These are phyloP conservation scores for Phyllotreta striolata DNA, from an alignment of 2,888 invertebrate genomes.

Conservation along the genomic window DNA sequence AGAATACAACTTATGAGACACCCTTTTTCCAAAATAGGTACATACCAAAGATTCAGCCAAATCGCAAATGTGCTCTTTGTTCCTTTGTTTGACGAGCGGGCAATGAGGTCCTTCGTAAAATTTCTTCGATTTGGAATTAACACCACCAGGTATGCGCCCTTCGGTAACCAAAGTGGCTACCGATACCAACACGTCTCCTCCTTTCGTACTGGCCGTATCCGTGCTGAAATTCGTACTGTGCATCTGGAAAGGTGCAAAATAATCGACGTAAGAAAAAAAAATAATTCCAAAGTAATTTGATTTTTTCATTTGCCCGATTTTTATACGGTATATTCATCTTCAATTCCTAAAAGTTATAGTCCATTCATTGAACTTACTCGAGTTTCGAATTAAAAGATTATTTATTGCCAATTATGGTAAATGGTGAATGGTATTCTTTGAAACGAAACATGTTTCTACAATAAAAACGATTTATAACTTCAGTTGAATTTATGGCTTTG, in stretches of 20 bases:
- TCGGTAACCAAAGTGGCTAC: slow-evolving; percentile 60
- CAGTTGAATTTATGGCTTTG: too few species aligned
- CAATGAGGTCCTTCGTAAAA: slow-evolving; percentile 77
- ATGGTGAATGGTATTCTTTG: too few species aligned
- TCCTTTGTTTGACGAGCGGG: slow-evolving; percentile 58
- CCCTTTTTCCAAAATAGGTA: background rate
- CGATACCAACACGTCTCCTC: slow-evolving; percentile 57
- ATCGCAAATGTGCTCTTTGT: slow-evolving; percentile 63
- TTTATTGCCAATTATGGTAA: too few species aligned
- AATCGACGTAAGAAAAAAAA: background rate
- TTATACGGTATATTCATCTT: background rate
- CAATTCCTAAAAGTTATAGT: too few species aligned
- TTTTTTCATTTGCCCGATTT: background rate
- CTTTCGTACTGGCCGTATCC: slow-evolving; percentile 48
- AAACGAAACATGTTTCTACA: too few species aligned
- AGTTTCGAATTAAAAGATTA: too few species aligned
- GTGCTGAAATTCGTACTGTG: slow-evolving; percentile 58
- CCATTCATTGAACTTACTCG: too few species aligned
- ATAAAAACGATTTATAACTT: too few species aligned
- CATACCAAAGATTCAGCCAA: slow-evolving; percentile 64
- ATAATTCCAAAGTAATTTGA: background rate
- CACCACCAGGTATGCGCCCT: slow-evolving; percentile 56
- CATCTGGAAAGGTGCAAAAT: slow-evolving; percentile 56
- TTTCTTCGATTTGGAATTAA: slow-evolving; percentile 60
- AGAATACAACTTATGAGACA: too few species aligned